Percentiles rank a stretch among this genome's conserved stretches.
Evolutionary conservation across 2,797 vertebrate genomes (phyloP).

Genomic region (Syngnathus rostellatus): DNA sequence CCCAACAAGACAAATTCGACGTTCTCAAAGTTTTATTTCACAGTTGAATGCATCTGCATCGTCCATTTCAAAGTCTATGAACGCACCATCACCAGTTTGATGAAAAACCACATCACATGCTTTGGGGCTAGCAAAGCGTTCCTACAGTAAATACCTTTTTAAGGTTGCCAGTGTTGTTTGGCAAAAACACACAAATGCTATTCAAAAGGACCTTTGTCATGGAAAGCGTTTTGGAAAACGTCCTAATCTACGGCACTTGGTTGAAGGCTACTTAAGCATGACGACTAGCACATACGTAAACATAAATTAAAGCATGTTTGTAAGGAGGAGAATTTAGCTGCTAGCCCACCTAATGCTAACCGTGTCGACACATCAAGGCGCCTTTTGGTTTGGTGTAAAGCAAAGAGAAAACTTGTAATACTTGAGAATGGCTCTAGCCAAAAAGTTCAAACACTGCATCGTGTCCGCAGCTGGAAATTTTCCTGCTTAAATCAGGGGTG

Average conservation of each 20-base stretch:
- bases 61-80: neutral
- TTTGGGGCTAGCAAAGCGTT: neutral
- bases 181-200: neutral
- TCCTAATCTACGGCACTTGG: constrained; percentile 26
- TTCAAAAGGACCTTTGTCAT: neutral
- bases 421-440: neutral
- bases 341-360: neutral
- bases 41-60: constrained; percentile 23
- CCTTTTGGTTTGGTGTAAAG: constrained; percentile 3
- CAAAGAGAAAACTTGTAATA: neutral
- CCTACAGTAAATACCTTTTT: neutral
- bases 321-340: neutral
- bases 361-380: neutral
- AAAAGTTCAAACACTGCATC: neutral
- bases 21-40: constrained; percentile 46
- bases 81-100: neutral
- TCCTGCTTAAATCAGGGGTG: neutral
- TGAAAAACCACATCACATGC: neutral
- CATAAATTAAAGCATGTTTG: constrained; percentile 1
- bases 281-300: constrained; percentile 16
- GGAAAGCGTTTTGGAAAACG: constrained; percentile 16
- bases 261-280: constrained; percentile 50
- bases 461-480: neutral
- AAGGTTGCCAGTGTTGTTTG: neutral
- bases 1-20: neutral